Evolutionary conservation across 1,140 invertebrate species (phyloP), one percentile per base, ranked within the genome.

Genomic region (Danaus plexippus): DNA sequence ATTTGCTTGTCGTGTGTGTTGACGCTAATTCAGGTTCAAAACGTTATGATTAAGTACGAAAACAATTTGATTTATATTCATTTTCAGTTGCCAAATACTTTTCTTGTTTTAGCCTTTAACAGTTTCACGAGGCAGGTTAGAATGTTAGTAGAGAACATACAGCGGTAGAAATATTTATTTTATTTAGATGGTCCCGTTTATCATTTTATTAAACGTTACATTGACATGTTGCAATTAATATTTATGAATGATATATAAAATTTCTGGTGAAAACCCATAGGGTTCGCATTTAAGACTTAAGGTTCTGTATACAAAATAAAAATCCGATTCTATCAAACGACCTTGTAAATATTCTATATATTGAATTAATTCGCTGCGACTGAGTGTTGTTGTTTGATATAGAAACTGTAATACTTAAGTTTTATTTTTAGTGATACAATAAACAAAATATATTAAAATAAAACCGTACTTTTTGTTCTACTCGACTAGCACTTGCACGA

Each of bases 361-460:
- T 74, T 83, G 78, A 80, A 77, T 73, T 79, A 73, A 72, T 66
- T 80, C 72, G 70, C 75, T 80, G 74, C 80, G 80, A 86, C 83
- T 83, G 81, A 82, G 79, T 78, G 81, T 83, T 84, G 77, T 83
- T 84, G 77, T 85, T 84, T 74, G 74, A 74, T 71, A 81, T 85
- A 85, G 75, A 82, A 77, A 79, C 81, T 86, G 81, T 87, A 87
- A 80, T 82, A 84, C 78, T 81, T 86, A 85, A 87, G 84, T 77
- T 87, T 86, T 82, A 85, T 80, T 75, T 82, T 87, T 87, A 87
- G 84, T 87, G 75, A 87, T 87, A 84, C 80, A 85, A 87, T 82
- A 82, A 84, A 87, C 71, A 80, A 85, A 82, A 80, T 71, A 71
- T 71, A 77, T 74, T 76, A 86, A 84, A 82, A 77, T 69, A 71